Conservation (phyloP, 2,888 invertebrate species). For the Drosophila borborema region DNA sequence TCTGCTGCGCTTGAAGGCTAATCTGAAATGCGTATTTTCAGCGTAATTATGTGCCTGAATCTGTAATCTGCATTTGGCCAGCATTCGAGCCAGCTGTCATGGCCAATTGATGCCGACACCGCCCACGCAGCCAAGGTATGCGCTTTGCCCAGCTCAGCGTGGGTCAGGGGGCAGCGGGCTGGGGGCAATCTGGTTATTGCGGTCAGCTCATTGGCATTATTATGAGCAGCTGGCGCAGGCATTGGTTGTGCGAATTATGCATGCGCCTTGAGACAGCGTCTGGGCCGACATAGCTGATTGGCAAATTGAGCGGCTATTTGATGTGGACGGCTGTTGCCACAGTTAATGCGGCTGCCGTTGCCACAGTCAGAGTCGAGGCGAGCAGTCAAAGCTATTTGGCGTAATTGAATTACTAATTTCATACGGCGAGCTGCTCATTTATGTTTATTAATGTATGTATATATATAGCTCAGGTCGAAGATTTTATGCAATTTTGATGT, state of each 20-base stretch:
- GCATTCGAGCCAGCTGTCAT: slow-evolving; percentile 30
- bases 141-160: background rate
- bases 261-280: slow-evolving; percentile 61
- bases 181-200: slow-evolving; percentile 42
- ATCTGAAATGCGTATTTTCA: slow-evolving; percentile 63
- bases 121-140: slow-evolving; percentile 22
- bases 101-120: slow-evolving; percentile 33
- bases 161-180: background rate
- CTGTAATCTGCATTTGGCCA: slow-evolving; percentile 52
- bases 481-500: background rate
- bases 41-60: slow-evolving; percentile 51
- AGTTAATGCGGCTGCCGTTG: background rate
- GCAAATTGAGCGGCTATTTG: slow-evolving; percentile 59
- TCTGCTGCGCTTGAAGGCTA: slow-evolving; percentile 61
- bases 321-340: slow-evolving; percentile 29
- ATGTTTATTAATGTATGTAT: slow-evolving; percentile 69
- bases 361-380: slow-evolving; percentile 19
- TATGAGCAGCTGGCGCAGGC: slow-evolving; percentile 59
- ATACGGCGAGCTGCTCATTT: slow-evolving; percentile 52
- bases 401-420: slow-evolving; percentile 76
- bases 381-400: slow-evolving; percentile 57
- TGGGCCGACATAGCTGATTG: slow-evolving; percentile 59
- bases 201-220: slow-evolving; percentile 59
- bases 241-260: slow-evolving; percentile 71
- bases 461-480: background rate